phyloP scores from a whole-genome alignment of 2,113 vertebrate genomes.

The Polyodon spathula region DNA sequence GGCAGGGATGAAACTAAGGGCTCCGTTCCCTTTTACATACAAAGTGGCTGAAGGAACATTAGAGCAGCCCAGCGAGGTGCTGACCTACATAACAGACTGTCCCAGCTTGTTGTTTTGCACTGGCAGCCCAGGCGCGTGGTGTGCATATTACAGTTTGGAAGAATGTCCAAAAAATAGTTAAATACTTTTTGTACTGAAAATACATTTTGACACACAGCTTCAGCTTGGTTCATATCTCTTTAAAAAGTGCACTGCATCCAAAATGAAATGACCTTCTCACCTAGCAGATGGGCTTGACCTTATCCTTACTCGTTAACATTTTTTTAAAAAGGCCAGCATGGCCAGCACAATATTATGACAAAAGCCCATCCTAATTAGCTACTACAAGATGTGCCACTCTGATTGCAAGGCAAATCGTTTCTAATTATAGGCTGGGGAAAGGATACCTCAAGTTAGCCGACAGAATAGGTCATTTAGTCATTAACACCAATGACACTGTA shows the following conservation, averaged over 20 bases:
- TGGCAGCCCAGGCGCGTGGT: background rate
- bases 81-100: no score
- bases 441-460: conserved; percentile 23
- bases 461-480: conserved; percentile 23
- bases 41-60: no score
- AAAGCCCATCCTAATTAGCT: conserved; percentile 41
- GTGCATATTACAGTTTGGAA: background rate
- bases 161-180: background rate
- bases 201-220: no score
- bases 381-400: conserved; percentile 31
- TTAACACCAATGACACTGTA: conserved; percentile 26
- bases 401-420: conserved; percentile 13
- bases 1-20: no score
- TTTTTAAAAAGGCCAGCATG: conserved; percentile 29
- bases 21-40: no score
- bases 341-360: conserved; percentile 23
- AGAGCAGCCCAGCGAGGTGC: no score
- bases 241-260: no score
- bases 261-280: conserved; percentile 4
- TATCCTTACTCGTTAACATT: conserved; percentile 3
- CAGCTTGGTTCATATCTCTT: no score
- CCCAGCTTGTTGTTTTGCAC: no score
- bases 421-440: conserved; percentile 35
- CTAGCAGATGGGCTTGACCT: conserved; percentile 15
- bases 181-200: no score